Base-by-base conservation (phyloP, 2,797 vertebrate genomes). In the Taenioides sp. region DNA sequence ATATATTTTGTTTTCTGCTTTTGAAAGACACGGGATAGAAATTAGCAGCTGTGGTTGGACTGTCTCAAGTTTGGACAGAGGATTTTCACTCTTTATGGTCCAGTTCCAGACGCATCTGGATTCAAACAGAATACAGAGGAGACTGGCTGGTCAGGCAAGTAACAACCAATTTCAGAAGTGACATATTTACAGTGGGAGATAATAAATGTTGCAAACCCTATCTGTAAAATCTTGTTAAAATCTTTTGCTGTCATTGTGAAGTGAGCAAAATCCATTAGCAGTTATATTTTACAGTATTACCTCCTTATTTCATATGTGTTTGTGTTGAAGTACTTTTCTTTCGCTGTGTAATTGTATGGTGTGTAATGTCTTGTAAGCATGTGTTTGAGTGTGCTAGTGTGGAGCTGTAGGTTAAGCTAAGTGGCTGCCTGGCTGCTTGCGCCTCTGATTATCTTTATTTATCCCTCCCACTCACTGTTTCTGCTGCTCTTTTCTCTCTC, bases 371-470 rank as follows among this genome's bases (percentile, higher is more conserved):
- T 69, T 72, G 70, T 75, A 62, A 63, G 20, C 31, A 6, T 66
- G 47, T 60, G 66, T 71, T 67, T 71, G 72, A 74, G 61, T 69
- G 66, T 65, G 58, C 65, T 77, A 49, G n/a, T 79, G 72, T 86
- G 69, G 79, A 75, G 70, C n/a, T 79, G 69, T 70, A 76, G 73
- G 84, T 87, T 82, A 76, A 83, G 72, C 84, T 87, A 90, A 91
- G 85, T 86, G 82, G 82, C 82, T 79, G 74, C 84, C 78, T 89
- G 82, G 83, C 82, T 86, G 74, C 76, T 62, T 72, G 59, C 80
- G 65, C 81, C 77, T 84, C 82, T 87, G 84, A 92, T 91, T 88
- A 80, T 86, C 84, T 86, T 89, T 88, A 89, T 89, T 87, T 87
- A 82, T 89, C 74, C 77, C 80, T 77, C 64, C 68, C 74, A 77